Evolutionary conservation across 2,113 vertebrate species (phyloP), one percentile per base, ranked within the genome.

Genomic region (Dicentrarchus labrax): DNA sequence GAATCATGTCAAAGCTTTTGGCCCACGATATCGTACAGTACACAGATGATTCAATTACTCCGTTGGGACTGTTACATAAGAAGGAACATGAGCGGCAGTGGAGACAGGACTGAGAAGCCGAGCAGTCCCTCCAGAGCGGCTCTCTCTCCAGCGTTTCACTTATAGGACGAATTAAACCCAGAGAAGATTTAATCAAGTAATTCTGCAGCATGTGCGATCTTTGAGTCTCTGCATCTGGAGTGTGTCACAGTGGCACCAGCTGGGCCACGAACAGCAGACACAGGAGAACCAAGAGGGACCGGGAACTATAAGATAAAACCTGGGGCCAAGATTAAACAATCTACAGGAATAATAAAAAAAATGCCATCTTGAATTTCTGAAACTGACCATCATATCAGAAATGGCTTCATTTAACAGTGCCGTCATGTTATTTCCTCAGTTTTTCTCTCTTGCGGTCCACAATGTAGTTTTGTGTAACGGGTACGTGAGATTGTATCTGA

Each of bases 11-110:
- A 62, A 39, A 64, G 60, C 60, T 47, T 73, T 65, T 17, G 2
- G 60, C 78, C 72, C 7, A 2, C 6, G 41, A 62, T 22, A 5
- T 72, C 10, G 5, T 9, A 50, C 77, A 73, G 85, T 21, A n/a
- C 80, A 74, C 1, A 5, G 67, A 65, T 83, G 76, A 90, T 86
- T 89, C 57, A 68, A 89, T 92, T 84, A 84, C 82, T 39, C 57
- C 0, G 12, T 0, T 56, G 64, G 66, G 60, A 45, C 80, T 15
- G 72, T 91, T 90, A 90, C 74, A 83, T 89, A 92, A 92, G 84
- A 41, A n/a, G 76, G 57, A 83, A 64, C 59, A 72, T 13, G 77
- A 80, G 78, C 10, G 0, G 22, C 36, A 30, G 24, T 68, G 57
- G 54, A 50, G 53, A n/a, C 16, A 12, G 1, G 62, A 22, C 2